phyloP scores from a whole-genome alignment of 1,140 invertebrate species.

The Tachypleus tridentatus region DNA sequence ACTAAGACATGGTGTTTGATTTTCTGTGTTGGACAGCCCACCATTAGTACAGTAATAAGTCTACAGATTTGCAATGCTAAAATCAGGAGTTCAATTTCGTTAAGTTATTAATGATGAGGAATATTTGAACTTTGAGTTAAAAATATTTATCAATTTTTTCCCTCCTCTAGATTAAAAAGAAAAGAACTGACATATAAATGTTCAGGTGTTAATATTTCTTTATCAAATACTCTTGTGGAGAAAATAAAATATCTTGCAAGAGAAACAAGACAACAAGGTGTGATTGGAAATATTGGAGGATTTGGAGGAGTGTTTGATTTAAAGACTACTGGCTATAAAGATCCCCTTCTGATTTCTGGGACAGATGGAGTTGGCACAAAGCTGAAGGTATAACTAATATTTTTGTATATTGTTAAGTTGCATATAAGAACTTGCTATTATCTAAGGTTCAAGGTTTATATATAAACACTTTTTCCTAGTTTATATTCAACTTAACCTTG shows the following conservation, averaged over 20 bases:
- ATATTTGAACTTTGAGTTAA: too few species aligned
- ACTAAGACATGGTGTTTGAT: too few species aligned
- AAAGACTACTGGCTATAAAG: constrained; percentile 47
- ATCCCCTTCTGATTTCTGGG: constrained; percentile 82
- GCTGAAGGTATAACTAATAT: constrained; percentile 51
- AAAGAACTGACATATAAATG: constrained; percentile 71
- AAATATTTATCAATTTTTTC: constrained; percentile 25
- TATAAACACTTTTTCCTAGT: constrained; percentile 5
- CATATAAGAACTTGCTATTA: not conserved
- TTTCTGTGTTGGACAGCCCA: too few species aligned
- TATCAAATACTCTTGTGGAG: constrained; percentile 71
- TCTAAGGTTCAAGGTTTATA: constrained; percentile 8
- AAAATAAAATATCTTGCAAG: constrained; percentile 60
- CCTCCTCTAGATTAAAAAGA: not conserved
- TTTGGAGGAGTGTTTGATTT: constrained; percentile 88
- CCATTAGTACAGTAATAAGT: too few species aligned
- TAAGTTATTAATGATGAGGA: too few species aligned
- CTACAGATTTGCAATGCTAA: too few species aligned
- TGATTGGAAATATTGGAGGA: constrained; percentile 67
- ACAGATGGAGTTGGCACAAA: constrained; percentile 97
- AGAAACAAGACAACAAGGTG: constrained; percentile 44
- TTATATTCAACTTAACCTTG: too few species aligned
- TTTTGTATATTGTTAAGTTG: constrained; percentile 2
- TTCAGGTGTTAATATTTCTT: constrained; percentile 85
- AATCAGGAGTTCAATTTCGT: too few species aligned